Evolutionary conservation across 2,797 vertebrate genomes (phyloP), one percentile per base, ranked within the genome.

Genomic region (Artibeus jamaicensis): DNA sequence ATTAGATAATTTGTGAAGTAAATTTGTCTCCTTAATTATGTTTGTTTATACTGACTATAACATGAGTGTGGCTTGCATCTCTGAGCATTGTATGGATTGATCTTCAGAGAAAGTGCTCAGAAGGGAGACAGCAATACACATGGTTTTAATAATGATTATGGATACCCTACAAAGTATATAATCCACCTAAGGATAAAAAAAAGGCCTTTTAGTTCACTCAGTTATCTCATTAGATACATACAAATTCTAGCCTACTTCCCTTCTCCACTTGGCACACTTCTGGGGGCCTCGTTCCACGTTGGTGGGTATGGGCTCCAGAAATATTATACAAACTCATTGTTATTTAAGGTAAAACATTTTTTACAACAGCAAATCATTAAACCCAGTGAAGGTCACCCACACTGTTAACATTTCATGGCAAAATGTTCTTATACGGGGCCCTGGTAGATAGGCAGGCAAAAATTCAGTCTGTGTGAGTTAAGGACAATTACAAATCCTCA

Each of bases 201-300:
- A 96, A 96, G 96, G 59, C 83, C 92, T 94, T 96, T 93, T 91
- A 94, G 93, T 88, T 93, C 86, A 42, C 91, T 95, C 91, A 91
- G 6, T 89, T 96, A 93, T 94, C 97, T 94, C 74, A 86, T 91
- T 96, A 97, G 85, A 93, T 91, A 96, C 95, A 96, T 95, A 95
- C 50, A 95, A 95, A 95, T 71, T 85, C 76, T 26, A 77, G 70
- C 78, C 76, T 67, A 34, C 76, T 95, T 90, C 88, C 92, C 57
- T 87, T 85, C 78, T 95, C 67, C 74, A 78, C 55, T 95, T 92
- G 91, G 82, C 42, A 91, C 65, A 39, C 83, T 91, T 84, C 22
- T 77, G 21, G 77, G 29, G 24, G 32, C 4, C 82, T 91, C n/a
- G 74, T 81, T 91, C 67, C 48, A 73, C 76, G 76, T 96, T 71